Percentiles rank a stretch among this genome's conserved stretches.
Evolutionary conservation across 2,113 vertebrate genomes (phyloP).

Genomic region (Myotis brandtii): DNA sequence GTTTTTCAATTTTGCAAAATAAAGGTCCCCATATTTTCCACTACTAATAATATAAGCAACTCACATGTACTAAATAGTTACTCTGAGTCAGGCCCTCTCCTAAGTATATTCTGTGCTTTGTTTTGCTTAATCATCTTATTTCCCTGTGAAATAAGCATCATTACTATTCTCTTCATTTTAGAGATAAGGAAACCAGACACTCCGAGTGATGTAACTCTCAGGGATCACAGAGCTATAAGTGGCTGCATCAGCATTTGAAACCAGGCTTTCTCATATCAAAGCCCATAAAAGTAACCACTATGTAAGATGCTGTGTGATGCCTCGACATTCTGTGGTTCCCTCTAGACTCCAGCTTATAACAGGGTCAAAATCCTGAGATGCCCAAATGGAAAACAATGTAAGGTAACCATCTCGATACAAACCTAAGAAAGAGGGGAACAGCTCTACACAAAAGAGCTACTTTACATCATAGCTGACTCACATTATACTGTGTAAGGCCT

Average conservation of each 20-base stretch:
- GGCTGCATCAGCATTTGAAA: not conserved
- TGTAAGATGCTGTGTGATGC: not conserved
- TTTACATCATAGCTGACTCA: not conserved
- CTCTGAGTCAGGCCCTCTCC: not conserved
- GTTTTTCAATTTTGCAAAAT: slow-evolving; percentile 35
- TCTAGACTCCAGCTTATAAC: not conserved
- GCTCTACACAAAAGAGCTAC: not conserved
- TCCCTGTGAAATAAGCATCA: not conserved
- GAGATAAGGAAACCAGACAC: not conserved
- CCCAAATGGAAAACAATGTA: slow-evolving; percentile 22
- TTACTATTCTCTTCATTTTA: not conserved
- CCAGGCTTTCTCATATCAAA: not conserved
- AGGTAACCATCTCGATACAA: not conserved
- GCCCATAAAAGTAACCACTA: not conserved
- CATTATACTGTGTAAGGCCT: not conserved
- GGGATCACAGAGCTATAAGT: not conserved
- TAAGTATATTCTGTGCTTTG: not conserved
- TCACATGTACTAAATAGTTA: not conserved
- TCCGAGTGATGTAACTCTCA: not conserved
- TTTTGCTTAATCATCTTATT: not conserved
- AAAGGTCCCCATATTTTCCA: slow-evolving; percentile 15
- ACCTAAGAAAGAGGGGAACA: not conserved
- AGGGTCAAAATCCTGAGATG: not conserved
- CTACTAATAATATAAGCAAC: not conserved
- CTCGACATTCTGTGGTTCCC: not conserved